Conservation (phyloP, 1,140 invertebrate genomes). For the Scaptomyza graminum region DNA sequence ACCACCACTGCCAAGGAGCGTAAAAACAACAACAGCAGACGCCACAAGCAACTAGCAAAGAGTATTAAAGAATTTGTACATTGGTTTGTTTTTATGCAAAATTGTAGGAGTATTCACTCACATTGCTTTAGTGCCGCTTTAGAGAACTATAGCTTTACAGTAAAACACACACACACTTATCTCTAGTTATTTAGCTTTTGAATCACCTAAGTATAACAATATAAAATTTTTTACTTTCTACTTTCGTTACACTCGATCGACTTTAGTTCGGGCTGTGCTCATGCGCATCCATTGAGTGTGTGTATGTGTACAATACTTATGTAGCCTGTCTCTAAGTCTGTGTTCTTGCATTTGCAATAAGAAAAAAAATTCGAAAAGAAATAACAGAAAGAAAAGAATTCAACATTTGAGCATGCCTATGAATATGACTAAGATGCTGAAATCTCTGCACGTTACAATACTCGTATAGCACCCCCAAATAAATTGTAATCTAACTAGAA, state of each 20-base stretch:
- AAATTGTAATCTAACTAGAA: slow-evolving; percentile 54
- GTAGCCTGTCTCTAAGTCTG: slow-evolving; percentile 46
- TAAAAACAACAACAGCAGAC: slow-evolving; percentile 18
- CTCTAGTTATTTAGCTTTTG: slow-evolving; percentile 33
- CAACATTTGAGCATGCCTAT: slow-evolving; percentile 31
- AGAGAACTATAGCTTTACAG: slow-evolving; percentile 13
- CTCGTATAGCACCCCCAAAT: slow-evolving; percentile 51
- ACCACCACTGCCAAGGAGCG: slow-evolving; percentile 31
- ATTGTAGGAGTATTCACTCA: slow-evolving; percentile 29
- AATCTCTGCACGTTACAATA: slow-evolving; percentile 67
- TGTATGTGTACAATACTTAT: slow-evolving; percentile 23
- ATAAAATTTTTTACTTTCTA: slow-evolving; percentile 64
- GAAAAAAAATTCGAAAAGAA: background rate
- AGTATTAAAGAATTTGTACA: background rate
- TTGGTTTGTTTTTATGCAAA: slow-evolving; percentile 17
- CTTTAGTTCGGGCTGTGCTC: slow-evolving; percentile 40
- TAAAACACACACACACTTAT: background rate
- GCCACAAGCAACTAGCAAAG: slow-evolving; percentile 15
- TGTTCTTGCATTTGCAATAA: slow-evolving; percentile 51
- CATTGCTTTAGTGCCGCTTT: slow-evolving; percentile 44
- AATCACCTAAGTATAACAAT: slow-evolving; percentile 22
- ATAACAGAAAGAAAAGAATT: background rate
- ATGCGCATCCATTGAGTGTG: slow-evolving; percentile 42
- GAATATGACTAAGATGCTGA: slow-evolving; percentile 27
- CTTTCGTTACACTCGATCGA: slow-evolving; percentile 51